Base-by-base conservation (phyloP, 2,113 vertebrate species). In the Hydrochoerus hydrochaeris region DNA sequence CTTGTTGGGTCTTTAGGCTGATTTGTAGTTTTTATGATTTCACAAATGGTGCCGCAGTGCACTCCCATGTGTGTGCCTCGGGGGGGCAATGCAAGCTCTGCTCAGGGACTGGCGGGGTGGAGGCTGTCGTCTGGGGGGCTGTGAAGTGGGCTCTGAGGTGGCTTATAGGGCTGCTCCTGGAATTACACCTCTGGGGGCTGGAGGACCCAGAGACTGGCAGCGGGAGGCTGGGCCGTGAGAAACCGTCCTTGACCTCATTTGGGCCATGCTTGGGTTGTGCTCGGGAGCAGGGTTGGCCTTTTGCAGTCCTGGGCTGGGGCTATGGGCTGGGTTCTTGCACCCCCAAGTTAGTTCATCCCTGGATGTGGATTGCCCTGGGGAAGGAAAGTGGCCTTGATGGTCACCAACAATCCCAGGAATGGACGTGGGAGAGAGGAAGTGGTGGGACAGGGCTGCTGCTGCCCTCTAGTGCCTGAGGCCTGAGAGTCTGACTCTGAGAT, bases 71-170 rank as follows among this genome's bases (percentile, higher is more conserved):
- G 0, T 3, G 0, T 0, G 41, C 35, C 85, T 32, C 28, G 9
- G 60, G 57, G 57, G 38, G 6, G 46, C 0, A 1, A 9, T 6
- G 30, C 3, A 14, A 69, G 35, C 28, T 32, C 32, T 26, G 86
- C 1, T 2, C 0, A 22, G 75, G 38, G 13, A 0, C 87, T 1
- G 3, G 35, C 22, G 11, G 49, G 0, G 6, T 7, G 5, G 81
- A 62, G 41, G 10, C 58, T n/a, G 6, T 1, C 1, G 63, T 1
- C 0, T 1, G 73, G 77, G 41, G 11, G 8, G 41, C 83, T 28
- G 0, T 0, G 44, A 17, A 14, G 17, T 14, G 49, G 28, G 16
- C 49, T 46, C 22, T 16, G 57, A 46, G 35, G 13, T 1, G 28
- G 49, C 16, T n/a, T 24, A 32, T 24, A 5, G 35, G 62, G 30